Percentiles rank a stretch among this genome's conserved stretches.
Evolutionary conservation across 2,113 vertebrate genomes (phyloP).

Genomic region (Lycocorax pyrrhopterus): DNA sequence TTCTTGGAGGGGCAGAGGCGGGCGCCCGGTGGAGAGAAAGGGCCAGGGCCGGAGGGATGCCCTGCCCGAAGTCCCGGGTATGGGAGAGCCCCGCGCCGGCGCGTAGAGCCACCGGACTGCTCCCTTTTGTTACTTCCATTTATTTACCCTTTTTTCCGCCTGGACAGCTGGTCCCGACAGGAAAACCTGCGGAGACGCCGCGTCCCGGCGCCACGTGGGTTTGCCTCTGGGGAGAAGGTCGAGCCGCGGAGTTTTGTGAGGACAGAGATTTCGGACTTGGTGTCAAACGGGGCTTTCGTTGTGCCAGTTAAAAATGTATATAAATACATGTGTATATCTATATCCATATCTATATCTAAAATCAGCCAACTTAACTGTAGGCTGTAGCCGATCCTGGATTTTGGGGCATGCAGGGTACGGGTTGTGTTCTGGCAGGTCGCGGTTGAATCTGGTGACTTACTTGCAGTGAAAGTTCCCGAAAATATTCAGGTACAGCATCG

Average conservation of each 20-base stretch:
- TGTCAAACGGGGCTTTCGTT: neutral
- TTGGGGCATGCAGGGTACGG: neutral
- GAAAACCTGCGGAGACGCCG: conserved; percentile 18
- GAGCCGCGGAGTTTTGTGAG: neutral
- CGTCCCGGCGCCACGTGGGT: conserved; percentile 43
- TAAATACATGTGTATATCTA: neutral
- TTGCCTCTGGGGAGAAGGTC: neutral
- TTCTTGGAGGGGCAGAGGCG: neutral
- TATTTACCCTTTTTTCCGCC: neutral
- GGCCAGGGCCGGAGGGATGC: neutral
- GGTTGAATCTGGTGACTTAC: neutral
- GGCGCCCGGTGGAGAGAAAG: neutral
- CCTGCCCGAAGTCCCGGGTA: neutral
- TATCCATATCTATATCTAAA: neutral
- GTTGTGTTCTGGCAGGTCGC: neutral
- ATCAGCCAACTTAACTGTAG: neutral
- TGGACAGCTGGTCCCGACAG: neutral
- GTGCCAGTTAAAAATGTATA: neutral
- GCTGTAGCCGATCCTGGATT: neutral
- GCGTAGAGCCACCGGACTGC: neutral
- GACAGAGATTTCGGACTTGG: neutral
- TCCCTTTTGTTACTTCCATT: neutral
- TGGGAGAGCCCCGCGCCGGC: neutral
- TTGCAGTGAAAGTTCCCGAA: neutral
- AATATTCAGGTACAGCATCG: neutral